Conservation (phyloP, 2,888 invertebrate species). For the Megaustenia siamemsis region DNA sequence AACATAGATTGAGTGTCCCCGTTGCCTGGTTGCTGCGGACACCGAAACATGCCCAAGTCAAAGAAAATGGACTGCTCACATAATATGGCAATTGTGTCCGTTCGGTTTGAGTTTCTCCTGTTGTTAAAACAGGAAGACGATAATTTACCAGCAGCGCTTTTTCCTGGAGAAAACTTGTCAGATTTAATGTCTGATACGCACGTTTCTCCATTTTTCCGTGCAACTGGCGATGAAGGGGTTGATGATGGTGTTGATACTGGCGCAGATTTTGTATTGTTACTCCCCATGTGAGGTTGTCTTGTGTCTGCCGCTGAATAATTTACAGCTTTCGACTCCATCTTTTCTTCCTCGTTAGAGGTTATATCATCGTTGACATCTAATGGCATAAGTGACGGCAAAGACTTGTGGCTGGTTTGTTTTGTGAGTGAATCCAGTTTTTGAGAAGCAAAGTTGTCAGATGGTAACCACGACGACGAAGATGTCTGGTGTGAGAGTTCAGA, state of each 20-base stretch:
- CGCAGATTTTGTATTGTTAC: background rate
- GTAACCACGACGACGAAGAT: conserved; percentile 30
- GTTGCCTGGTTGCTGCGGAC: conserved; percentile 60
- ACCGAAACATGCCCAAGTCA: conserved; percentile 70
- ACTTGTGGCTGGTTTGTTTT: conserved; percentile 65
- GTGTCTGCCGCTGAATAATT: conserved; percentile 33
- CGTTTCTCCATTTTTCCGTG: background rate
- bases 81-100: conserved; percentile 74
- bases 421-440: conserved; percentile 65
- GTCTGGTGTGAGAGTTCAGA: conserved; percentile 1
- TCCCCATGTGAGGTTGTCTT: background rate
- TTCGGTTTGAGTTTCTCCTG: conserved; percentile 63
- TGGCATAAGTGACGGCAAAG: conserved; percentile 65
- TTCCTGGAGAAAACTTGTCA: conserved; percentile 27
- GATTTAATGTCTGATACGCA: conserved; percentile 8
- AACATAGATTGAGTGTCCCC: background rate
- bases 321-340: conserved; percentile 61
- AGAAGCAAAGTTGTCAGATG: conserved; percentile 13
- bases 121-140: conserved; percentile 53
- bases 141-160: conserved; percentile 26
- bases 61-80: conserved; percentile 77
- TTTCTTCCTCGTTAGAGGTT: background rate
- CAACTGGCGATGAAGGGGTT: background rate
- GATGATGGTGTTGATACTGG: conserved; percentile 34
- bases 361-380: conserved; percentile 51